Evolutionary conservation across 2,113 vertebrate species (phyloP), one percentile per base, ranked within the genome.

Genomic region (Clupea harengus): DNA sequence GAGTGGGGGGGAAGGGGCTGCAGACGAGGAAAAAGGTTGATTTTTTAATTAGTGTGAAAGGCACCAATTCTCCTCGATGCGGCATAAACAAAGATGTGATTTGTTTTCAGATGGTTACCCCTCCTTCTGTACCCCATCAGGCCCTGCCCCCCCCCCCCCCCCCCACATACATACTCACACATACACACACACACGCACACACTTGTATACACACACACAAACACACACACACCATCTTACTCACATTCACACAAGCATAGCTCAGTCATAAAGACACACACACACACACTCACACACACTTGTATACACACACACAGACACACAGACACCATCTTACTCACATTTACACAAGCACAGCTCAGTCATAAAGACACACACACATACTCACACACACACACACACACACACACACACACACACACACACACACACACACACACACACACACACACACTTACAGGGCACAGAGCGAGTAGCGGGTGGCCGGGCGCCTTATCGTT

Each of bases 401-500:
- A 52, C 47, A 83, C 45, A 64, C 57, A 81, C 44, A 47, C 60
- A 86, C 22, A 54, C 39, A 39, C 81, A 81, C 64, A 84, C 60
- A 85, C 72, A 28, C 13, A 17, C 80, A 39, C 83, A 67, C 20
- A 86, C 82, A 82, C 81, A 75, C 83, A 78, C 57, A 83, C 47
- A 83, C 84, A 57, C 45, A 46, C 44, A 46, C 78, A 86, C 50
- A 45, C 44, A 49, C 75, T 39, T 46, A 85, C 57, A 85, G 54
- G 81, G 57, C 82, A 85, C 80, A 20, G 72, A 32, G 5, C 72
- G 93, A 91, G 92, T 78, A 90, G 72, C 72, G 28, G 72, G 72
- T 78, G 90, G 91, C 90, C 90, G 87, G 85, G 87, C 88, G 92
- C 92, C 95, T 97, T 96, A 97, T 97, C 95, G 94, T 95, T 96